Evolutionary conservation across 2,888 invertebrate species (phyloP).

Genomic region (Neuroscelio doddi): DNA sequence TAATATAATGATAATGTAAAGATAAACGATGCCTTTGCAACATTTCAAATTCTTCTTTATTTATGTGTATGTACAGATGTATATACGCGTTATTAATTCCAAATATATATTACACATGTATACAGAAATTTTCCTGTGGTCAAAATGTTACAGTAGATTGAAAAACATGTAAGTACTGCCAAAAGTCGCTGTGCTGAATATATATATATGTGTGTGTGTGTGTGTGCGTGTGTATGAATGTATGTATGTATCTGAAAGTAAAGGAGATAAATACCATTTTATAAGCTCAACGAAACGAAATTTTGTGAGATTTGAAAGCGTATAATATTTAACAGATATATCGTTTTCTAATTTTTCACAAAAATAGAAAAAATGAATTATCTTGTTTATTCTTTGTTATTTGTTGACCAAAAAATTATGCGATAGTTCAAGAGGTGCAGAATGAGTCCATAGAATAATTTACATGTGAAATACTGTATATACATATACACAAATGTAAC

Average conservation of each 20-base stretch:
- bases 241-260: neutral
- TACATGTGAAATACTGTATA: slow-evolving; percentile 69
- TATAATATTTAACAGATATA: neutral
- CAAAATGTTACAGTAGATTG: neutral
- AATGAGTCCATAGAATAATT: slow-evolving; percentile 55
- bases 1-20: neutral
- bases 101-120: slow-evolving; percentile 34
- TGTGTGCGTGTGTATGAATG: neutral
- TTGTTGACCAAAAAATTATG: slow-evolving; percentile 48
- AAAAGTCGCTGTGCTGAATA: neutral
- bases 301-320: neutral
- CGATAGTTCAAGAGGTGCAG: slow-evolving; percentile 25
- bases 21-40: slow-evolving; percentile 12
- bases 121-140: neutral
- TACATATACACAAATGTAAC: slow-evolving; percentile 55
- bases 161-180: neutral
- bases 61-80: slow-evolving; percentile 40
- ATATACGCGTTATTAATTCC: slow-evolving; percentile 35
- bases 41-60: slow-evolving; percentile 21
- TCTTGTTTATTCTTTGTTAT: slow-evolving; percentile 51
- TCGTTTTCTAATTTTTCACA: slow-evolving; percentile 11
- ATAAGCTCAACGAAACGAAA: neutral
- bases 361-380: slow-evolving; percentile 49
- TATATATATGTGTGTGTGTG: neutral
- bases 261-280: neutral